Conservation (phyloP, 2,797 vertebrate genomes). For the Alcedo atthis region DNA sequence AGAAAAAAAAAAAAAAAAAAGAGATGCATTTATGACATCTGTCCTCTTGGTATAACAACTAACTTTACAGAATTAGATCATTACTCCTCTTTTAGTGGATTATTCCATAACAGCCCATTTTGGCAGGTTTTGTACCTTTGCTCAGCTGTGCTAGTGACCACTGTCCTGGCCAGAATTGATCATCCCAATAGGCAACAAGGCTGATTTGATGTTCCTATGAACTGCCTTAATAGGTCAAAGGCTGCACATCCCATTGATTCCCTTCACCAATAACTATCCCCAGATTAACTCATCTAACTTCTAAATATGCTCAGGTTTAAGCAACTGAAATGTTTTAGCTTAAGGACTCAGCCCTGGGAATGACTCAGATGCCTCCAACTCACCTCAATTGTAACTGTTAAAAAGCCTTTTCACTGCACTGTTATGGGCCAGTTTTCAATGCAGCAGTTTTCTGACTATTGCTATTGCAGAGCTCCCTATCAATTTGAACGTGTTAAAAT, state of each 20-base stretch:
- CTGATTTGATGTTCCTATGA: not conserved
- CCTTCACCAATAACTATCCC: not conserved
- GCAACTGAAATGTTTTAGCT: not conserved
- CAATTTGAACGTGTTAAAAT: constrained; percentile 56
- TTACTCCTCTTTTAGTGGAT: not conserved
- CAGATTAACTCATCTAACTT: constrained; percentile 13
- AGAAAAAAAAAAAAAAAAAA: not conserved
- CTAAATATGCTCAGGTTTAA: not conserved
- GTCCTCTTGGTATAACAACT: not conserved
- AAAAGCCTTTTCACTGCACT: not conserved
- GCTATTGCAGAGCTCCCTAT: constrained; percentile 47
- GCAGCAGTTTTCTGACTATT: constrained; percentile 53
- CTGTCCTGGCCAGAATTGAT: not conserved
- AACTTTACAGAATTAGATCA: not conserved
- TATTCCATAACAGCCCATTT: not conserved
- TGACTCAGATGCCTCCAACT: not conserved
- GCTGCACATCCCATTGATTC: not conserved
- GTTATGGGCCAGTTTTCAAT: constrained; percentile 28
- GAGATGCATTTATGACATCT: accelerated
- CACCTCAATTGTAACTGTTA: not conserved
- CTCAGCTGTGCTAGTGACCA: not conserved
- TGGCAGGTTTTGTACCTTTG: not conserved
- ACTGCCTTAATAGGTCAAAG: not conserved
- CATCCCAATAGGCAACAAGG: accelerated
- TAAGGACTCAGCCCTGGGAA: constrained; percentile 9